phyloP scores from a whole-genome alignment of 1,140 invertebrate genomes.

The Drosophila insularis region DNA sequence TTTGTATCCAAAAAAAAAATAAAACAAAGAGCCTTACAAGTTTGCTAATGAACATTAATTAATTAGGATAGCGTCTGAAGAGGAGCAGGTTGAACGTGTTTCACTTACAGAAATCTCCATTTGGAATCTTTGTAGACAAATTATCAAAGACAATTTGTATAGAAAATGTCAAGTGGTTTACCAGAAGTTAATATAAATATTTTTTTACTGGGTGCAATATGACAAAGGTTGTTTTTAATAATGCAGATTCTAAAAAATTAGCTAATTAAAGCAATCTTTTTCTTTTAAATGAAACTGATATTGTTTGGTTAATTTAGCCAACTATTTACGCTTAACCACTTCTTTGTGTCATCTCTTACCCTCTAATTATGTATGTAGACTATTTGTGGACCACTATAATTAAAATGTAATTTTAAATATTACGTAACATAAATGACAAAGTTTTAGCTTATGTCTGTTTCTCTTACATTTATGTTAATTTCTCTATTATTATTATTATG shows the following conservation, averaged over 20 bases:
- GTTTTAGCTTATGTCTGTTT: constrained; percentile 11
- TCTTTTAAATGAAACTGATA: too few relatives aligned
- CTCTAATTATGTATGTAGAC: too few relatives aligned
- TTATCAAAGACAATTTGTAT: constrained; percentile 19
- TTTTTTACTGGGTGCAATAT: too few relatives aligned
- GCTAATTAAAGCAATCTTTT: too few relatives aligned
- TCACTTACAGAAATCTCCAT: not conserved
- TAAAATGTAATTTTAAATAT: not conserved
- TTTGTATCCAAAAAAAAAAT: constrained; percentile 51
- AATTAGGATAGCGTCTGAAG: constrained; percentile 55
- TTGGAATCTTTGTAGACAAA: constrained; percentile 12
- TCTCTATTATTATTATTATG: constrained; percentile 17
- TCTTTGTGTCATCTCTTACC: too few relatives aligned
- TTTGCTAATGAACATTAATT: constrained; percentile 75
- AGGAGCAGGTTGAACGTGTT: constrained; percentile 37
- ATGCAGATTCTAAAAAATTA: too few relatives aligned
- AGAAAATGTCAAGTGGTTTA: constrained; percentile 13
- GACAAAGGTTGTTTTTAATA: too few relatives aligned
- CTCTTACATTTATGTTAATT: constrained; percentile 37
- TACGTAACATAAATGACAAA: too few relatives aligned
- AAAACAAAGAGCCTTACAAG: constrained; percentile 41
- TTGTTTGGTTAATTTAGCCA: too few relatives aligned
- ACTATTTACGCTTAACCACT: too few relatives aligned
- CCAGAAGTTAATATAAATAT: not conserved
- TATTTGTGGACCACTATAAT: too few relatives aligned